phyloP scores from a whole-genome alignment of 2,888 invertebrate species.

The Philonicus albiceps region DNA sequence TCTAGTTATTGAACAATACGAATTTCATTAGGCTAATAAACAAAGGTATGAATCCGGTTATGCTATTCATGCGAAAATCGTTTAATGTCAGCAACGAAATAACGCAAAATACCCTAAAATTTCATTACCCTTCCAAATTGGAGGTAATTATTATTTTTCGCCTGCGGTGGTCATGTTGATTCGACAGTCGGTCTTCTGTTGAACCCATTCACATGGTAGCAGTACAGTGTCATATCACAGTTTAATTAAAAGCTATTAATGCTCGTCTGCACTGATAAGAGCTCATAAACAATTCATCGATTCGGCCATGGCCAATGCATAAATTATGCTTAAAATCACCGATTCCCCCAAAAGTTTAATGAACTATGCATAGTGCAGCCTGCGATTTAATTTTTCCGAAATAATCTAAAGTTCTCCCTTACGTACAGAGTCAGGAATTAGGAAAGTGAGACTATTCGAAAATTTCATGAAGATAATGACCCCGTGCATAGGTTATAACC shows the following conservation, averaged over 20 bases:
- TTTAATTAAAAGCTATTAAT: conserved; percentile 26
- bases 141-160: not conserved
- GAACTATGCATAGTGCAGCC: not conserved
- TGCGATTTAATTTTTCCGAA: not conserved
- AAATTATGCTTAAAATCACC: not conserved
- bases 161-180: not conserved
- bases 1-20: not conserved
- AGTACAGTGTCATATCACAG: not conserved
- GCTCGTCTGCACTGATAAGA: not conserved
- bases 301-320: not conserved
- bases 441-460: not conserved
- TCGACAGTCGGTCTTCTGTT: not conserved
- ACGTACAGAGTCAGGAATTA: not conserved
- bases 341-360: not conserved
- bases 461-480: not conserved
- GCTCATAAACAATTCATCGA: conserved; percentile 8
- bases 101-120: not conserved
- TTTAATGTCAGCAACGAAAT: not conserved
- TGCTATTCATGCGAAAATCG: not conserved
- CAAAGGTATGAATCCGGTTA: not conserved
- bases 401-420: not conserved
- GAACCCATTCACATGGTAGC: not conserved
- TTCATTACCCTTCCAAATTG: not conserved
- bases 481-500: not conserved
- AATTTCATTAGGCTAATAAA: not conserved